Base-by-base conservation (phyloP, 2,888 invertebrate species). In the Synanthedon myopaeformis region DNA sequence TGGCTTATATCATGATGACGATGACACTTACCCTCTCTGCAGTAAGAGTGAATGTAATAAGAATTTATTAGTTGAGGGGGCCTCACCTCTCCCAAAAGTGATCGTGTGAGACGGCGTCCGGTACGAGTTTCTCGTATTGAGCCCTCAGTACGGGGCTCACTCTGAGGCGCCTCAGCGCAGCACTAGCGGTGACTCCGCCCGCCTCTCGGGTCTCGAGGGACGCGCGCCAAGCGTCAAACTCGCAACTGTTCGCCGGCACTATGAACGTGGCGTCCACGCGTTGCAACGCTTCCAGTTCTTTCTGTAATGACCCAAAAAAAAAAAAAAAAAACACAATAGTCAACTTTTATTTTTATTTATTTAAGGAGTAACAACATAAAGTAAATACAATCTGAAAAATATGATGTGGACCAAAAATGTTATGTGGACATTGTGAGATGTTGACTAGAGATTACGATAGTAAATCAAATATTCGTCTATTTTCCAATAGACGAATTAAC, bases 21-120 rank as follows among this genome's bases (percentile, higher is more conserved):
- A n/a, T n/a, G n/a, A n/a, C n/a, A n/a, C n/a, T n/a, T n/a, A n/a
- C n/a, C n/a, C 35, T 28, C 28, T 28, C 28, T 28, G 28, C 5
- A 28, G 6, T 28, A 5, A 28, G 5, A 4, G 28, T 28, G 28
- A 28, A 28, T 28, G 28, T 28, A 28, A 28, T 6, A 1, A 28
- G 28, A 23, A 23, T 1, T 4, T 4, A 5, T 5, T 35, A 35
- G 35, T 35, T 35, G 10, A 17, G 49, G 5, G 10, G 12, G 12
- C 10, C 73, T 64, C 53, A 90, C 90, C 94, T 89, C 70, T 93
- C 91, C 95, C 95, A 96, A 78, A 95, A 96, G 57, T 92, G 89
- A 17, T 91, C 89, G 65, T 94, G 92, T 1, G 92, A 88, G 13
- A 95, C 92, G 50, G 90, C 89, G 53, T 90, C 89, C 4, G 93